These are phyloP conservation scores for Suricata suricatta DNA, from an alignment of 2,113 vertebrate species.

Conservation along the genomic window DNA sequence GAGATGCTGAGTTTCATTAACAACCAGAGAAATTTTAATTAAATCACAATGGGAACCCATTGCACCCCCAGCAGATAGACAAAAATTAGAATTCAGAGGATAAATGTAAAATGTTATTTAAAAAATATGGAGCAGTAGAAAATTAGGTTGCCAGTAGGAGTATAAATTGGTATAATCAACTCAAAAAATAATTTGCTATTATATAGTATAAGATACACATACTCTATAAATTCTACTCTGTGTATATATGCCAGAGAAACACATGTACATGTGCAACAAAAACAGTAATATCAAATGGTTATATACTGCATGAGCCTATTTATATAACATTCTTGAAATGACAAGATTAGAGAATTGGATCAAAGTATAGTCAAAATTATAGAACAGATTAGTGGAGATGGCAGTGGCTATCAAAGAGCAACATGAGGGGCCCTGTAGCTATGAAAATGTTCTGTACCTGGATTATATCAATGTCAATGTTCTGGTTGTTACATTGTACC, in stretches of 20 bases:
- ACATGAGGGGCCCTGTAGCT: not conserved
- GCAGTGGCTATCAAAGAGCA: not conserved
- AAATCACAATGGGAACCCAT: not conserved
- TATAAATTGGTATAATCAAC: not conserved
- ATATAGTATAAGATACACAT: not conserved
- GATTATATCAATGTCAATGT: not conserved
- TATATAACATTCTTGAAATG: not conserved
- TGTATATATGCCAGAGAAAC: not conserved
- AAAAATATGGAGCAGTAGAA: not conserved
- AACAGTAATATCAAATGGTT: not conserved
- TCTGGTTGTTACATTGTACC: not conserved
- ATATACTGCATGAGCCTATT: not conserved
- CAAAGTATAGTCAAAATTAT: not conserved
- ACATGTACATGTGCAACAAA: not conserved
- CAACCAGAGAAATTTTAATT: not conserved
- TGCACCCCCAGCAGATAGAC: not conserved
- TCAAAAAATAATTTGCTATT: not conserved
- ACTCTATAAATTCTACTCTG: not conserved
- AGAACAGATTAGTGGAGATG: not conserved
- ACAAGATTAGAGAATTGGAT: not conserved
- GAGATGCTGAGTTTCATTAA: not conserved
- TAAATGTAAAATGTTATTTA: not conserved
- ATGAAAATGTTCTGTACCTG: not conserved
- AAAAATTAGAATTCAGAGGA: not conserved
- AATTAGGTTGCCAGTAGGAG: not conserved